Evolutionary conservation across 2,797 vertebrate genomes (phyloP).

Genomic region (Serranus cabrilla): DNA sequence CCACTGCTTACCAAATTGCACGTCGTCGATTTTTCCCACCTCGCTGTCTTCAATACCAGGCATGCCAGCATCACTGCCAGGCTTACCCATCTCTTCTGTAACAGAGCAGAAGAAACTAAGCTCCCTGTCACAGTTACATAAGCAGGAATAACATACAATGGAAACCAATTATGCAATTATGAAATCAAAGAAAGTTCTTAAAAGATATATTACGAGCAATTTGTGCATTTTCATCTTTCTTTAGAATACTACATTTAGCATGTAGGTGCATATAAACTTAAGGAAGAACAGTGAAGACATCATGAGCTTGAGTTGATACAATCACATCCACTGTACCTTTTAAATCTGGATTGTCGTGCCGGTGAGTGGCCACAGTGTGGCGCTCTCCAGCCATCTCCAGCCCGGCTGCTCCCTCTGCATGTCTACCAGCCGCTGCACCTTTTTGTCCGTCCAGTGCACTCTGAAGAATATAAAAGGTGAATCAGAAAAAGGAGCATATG

Average conservation of each 20-base stretch:
- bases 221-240: not conserved
- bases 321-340: slow-evolving; percentile 77
- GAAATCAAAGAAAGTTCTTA: not conserved
- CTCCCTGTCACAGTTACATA: not conserved
- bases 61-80: slow-evolving; percentile 96
- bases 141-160: not conserved
- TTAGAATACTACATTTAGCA: not conserved
- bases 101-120: slow-evolving; percentile 29
- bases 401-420: slow-evolving; percentile 44
- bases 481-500: slow-evolving; percentile 11
- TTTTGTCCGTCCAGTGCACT: slow-evolving; percentile 63
- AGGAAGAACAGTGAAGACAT: not conserved
- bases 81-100: slow-evolving; percentile 90
- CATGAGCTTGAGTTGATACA: not conserved
- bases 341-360: slow-evolving; percentile 66
- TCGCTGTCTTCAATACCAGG: slow-evolving; percentile 98
- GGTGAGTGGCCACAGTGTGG: slow-evolving; percentile 78
- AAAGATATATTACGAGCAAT: not conserved
- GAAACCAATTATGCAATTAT: not conserved
- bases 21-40: slow-evolving; percentile 91
- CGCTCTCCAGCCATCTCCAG: slow-evolving; percentile 69
- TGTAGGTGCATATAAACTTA: not conserved
- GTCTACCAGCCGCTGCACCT: slow-evolving; percentile 40
- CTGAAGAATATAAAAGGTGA: slow-evolving; percentile 54
- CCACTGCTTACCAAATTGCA: slow-evolving; percentile 88